A percentile compares a stretch with the other conserved stretches of the same genome.
phyloP scores from a whole-genome alignment of 1,140 invertebrate species.

The Cydia amplana region DNA sequence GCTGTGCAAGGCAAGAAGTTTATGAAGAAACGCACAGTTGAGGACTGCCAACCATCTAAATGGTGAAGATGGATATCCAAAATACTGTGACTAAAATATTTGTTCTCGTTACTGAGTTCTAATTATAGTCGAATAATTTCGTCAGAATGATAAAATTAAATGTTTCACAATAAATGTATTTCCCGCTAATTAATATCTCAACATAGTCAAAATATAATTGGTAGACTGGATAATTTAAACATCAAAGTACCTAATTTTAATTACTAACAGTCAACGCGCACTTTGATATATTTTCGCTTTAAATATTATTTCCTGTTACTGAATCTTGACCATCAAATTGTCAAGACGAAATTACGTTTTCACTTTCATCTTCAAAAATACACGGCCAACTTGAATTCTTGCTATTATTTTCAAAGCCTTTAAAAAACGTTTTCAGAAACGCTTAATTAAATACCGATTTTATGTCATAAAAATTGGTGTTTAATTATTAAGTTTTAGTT shows the following conservation, averaged over 20 bases:
- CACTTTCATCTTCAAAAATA: not conserved
- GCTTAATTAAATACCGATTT: too few relatives aligned
- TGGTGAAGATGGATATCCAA: too few relatives aligned
- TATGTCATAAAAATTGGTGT: too few relatives aligned
- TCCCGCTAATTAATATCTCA: not conserved
- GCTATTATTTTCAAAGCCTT: not conserved
- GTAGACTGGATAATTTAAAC: not conserved
- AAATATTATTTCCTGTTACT: not conserved
- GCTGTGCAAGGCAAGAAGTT: too few relatives aligned
- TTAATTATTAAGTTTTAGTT: too few relatives aligned
- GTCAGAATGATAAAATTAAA: not conserved
- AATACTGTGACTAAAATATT: too few relatives aligned
- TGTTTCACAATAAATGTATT: not conserved
- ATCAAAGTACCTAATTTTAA: constrained; percentile 9
- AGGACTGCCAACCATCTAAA: too few relatives aligned
- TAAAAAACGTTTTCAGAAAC: too few relatives aligned
- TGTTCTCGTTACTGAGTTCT: too few relatives aligned
- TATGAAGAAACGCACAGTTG: too few relatives aligned
- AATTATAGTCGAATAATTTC: not conserved
- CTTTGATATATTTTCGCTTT: constrained; percentile 9
- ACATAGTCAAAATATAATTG: constrained; percentile 14
- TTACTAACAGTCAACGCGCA: not conserved
- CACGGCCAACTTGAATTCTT: not conserved
- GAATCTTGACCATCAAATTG: not conserved
- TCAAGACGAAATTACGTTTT: not conserved